Evolutionary conservation across 2,113 vertebrate genomes (phyloP).

Genomic region (Podarcis raffonei): DNA sequence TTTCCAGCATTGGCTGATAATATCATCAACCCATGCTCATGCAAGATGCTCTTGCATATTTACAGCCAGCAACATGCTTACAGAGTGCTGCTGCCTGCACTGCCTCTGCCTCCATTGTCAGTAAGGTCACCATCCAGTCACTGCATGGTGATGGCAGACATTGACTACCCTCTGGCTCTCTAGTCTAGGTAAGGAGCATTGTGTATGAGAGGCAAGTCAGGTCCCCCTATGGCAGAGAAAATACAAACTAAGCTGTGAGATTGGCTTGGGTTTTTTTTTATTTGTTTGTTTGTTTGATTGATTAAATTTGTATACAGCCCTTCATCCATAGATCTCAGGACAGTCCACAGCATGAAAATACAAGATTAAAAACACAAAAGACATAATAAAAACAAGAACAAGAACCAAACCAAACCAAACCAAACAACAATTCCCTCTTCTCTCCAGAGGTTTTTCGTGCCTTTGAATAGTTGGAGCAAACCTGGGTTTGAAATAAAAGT

Average conservation of each 20-base stretch:
- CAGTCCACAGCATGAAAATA: no score
- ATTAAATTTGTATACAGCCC: no score
- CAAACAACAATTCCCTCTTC: no score
- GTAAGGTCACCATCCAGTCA: neutral
- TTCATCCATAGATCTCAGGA: no score
- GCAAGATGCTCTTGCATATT: neutral
- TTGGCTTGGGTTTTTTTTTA: neutral
- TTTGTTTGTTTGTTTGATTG: no score
- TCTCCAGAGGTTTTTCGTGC: neutral
- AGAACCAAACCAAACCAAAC: no score
- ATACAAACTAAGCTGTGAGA: neutral
- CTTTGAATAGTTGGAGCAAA: neutral
- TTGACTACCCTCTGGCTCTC: neutral
- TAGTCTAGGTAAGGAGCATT: neutral
- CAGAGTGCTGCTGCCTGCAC: neutral
- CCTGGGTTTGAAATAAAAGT: neutral
- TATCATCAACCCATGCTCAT: neutral
- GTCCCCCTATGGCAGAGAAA: neutral
- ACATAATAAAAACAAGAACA: no score
- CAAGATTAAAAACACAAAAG: no score
- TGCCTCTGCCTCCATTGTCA: neutral
- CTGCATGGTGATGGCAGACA: no score
- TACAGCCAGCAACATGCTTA: neutral
- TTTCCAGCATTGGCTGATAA: neutral
- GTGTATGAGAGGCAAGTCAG: no score